Conservation (phyloP, 2,797 vertebrate genomes). For the Aeoliscus strigatus region DNA sequence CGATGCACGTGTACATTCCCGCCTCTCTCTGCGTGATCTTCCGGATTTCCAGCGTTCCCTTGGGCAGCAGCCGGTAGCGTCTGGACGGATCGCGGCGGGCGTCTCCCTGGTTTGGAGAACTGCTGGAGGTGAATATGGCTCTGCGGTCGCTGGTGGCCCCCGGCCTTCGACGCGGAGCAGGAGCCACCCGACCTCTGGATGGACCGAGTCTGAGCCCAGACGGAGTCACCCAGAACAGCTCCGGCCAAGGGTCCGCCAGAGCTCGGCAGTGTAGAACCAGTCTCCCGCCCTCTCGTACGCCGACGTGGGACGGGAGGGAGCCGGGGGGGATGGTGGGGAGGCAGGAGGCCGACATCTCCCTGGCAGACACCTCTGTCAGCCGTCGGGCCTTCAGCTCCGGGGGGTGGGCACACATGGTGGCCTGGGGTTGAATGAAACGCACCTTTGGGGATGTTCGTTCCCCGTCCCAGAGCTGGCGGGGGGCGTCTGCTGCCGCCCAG, state of each 20-base stretch:
- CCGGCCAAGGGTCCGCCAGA: constrained; percentile 88
- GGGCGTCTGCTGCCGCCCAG: constrained; percentile 82
- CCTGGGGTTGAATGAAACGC: constrained; percentile 94
- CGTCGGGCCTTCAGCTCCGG: constrained; percentile 84
- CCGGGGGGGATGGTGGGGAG: constrained; percentile 87
- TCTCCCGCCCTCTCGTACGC: constrained; percentile 68
- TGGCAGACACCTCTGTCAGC: constrained; percentile 86
- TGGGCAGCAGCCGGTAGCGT: constrained; percentile 77
- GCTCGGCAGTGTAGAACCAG: constrained; percentile 88
- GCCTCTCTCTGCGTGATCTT: constrained; percentile 75
- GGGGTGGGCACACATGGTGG: constrained; percentile 89
- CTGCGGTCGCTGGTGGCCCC: constrained; percentile 28
- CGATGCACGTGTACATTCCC: constrained; percentile 93
- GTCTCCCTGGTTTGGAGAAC: constrained; percentile 7
- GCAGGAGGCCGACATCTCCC: constrained; percentile 91
- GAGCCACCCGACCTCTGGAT: constrained; percentile 17
- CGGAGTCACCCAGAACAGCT: constrained; percentile 94
- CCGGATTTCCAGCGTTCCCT: constrained; percentile 89
- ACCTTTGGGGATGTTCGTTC: constrained; percentile 51
- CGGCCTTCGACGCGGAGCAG: constrained; percentile 21
- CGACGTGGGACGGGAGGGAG: constrained; percentile 80
- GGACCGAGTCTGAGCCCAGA: constrained; percentile 77
- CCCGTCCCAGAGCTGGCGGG: constrained; percentile 29
- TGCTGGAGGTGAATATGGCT: constrained; percentile 15
- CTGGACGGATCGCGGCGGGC: constrained; percentile 39